Evolutionary conservation across 2,797 vertebrate genomes (phyloP).

Genomic region (Sebastes jordani): DNA sequence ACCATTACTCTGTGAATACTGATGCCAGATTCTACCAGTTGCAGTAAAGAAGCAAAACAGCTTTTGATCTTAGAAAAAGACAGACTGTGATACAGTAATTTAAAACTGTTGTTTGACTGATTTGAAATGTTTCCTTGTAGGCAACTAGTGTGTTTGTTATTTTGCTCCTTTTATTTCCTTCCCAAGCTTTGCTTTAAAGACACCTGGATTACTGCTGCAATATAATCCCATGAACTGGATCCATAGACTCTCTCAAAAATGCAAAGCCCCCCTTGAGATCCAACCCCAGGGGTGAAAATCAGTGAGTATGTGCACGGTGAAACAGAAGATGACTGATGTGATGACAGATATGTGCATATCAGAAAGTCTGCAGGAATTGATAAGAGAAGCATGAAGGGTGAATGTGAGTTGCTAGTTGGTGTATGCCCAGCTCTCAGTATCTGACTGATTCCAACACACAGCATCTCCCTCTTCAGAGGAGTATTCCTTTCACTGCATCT

Average conservation of each 20-base stretch:
- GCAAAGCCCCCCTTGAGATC: neutral
- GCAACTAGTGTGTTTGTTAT: neutral
- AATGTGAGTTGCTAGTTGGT: slow-evolving; percentile 8
- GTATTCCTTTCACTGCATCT: slow-evolving; percentile 50
- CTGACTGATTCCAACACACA: slow-evolving; percentile 23
- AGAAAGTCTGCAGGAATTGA: slow-evolving; percentile 4
- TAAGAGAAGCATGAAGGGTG: slow-evolving; percentile 8
- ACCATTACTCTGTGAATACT: slow-evolving; percentile 38
- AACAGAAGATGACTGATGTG: slow-evolving; percentile 5
- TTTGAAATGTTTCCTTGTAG: neutral
- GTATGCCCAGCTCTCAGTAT: neutral
- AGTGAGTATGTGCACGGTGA: neutral
- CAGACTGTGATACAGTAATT: neutral
- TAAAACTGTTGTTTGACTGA: neutral
- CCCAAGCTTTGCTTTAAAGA: neutral
- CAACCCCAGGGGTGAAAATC: too few relatives aligned
- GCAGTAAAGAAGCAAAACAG: neutral
- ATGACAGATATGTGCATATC: slow-evolving; percentile 5
- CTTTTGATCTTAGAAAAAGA: neutral
- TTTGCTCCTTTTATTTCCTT: neutral
- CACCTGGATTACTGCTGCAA: neutral
- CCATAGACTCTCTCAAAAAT: neutral
- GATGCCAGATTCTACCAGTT: neutral
- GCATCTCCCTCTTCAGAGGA: slow-evolving; percentile 31
- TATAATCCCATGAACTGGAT: neutral